Evolutionary conservation across 2,888 invertebrate genomes (phyloP), one percentile per base, ranked within the genome.

Genomic region (Xylota sylvarum): DNA sequence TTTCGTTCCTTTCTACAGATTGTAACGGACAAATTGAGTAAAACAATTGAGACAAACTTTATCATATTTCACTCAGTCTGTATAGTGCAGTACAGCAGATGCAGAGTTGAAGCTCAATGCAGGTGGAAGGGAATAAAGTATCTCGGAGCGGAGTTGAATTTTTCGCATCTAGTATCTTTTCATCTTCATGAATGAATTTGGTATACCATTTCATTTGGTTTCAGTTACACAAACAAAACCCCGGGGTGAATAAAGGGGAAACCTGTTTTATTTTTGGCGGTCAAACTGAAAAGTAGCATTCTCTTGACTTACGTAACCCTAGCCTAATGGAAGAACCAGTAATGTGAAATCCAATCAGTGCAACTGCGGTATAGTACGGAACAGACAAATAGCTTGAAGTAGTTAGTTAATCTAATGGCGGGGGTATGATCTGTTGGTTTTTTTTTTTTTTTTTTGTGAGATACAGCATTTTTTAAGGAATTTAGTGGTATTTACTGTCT

Each of bases 101-200:
- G 40, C 40, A 43, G 23, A 35, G 0, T 5, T n/a, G 4, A 19
- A 50, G 50, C 7, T 50, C 50, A 23, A 17, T 50, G 67, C 52
- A 67, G 65, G 37, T 67, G 50, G 50, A 35, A 23, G 3, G 23
- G 50, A 35, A 65, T 14, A 55, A 67, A 23, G 67, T 55, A 67
- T 67, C 67, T 37, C 52, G 19, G 23, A 69, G 50, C 52, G 19
- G 23, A 69, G 50, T 7, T 19, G 7, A 55, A 27, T 10, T 69
- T 19, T 48, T 67, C 40, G 27, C 37, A 52, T 55, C 40, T 27
- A 19, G 23, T 30, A 55, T 43, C 43, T 46, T 56, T 70, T 46
- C 30, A 58, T 46, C 46, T 70, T 70, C 46, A 46, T 70, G 70
- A 70, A 70, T 70, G 70, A 58, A 70, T 58, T 46, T 32, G n/a